Conservation (phyloP, 2,888 invertebrate species). For the Bombylius major region DNA sequence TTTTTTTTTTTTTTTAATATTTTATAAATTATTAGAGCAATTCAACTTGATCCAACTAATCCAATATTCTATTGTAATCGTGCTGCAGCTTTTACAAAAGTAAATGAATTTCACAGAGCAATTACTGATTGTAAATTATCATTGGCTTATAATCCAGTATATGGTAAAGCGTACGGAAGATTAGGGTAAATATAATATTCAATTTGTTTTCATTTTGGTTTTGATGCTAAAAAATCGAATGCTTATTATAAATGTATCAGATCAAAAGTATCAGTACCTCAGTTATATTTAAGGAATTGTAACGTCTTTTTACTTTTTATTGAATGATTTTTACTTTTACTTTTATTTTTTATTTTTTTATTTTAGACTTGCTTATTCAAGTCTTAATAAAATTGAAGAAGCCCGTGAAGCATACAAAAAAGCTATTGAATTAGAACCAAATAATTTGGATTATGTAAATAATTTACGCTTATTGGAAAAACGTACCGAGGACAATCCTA, state of each 20-base stretch:
- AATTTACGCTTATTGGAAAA: constrained; percentile 70
- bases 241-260: no score
- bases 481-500: background rate
- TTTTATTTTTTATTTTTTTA: constrained; percentile 27
- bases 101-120: constrained; percentile 70
- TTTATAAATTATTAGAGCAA: constrained; percentile 52
- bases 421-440: constrained; percentile 83
- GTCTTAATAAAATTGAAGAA: constrained; percentile 66
- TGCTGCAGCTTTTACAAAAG: constrained; percentile 87
- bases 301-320: background rate
- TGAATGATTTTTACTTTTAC: background rate
- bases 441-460: constrained; percentile 77
- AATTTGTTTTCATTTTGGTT: background rate
- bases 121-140: constrained; percentile 86
- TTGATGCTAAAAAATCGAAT: no score
- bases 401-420: constrained; percentile 77
- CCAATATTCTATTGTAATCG: constrained; percentile 95
- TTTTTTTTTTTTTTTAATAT: constrained; percentile 1
- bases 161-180: constrained; percentile 91
- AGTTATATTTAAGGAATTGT: background rate
- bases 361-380: constrained; percentile 59
- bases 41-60: constrained; percentile 74
- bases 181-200: constrained; percentile 45
- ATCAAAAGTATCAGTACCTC: no score
- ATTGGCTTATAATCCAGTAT: constrained; percentile 74